These are phyloP conservation scores for Pavo muticus DNA, from an alignment of 2,113 vertebrate species.

Conservation along the genomic window DNA sequence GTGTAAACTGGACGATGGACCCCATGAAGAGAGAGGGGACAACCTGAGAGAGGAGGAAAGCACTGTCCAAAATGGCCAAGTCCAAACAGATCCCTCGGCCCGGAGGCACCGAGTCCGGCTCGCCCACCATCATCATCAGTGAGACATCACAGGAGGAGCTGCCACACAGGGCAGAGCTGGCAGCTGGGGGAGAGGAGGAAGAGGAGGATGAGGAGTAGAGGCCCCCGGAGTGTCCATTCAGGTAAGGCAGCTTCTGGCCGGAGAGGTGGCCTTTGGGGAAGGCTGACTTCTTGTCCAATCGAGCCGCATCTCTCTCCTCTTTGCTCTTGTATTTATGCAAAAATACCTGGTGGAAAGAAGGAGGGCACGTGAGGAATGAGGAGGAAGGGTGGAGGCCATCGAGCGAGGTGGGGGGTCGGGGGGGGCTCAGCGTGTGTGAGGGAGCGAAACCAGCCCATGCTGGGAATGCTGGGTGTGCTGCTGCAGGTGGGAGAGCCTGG, in stretches of 20 bases:
- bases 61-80: constrained; percentile 89
- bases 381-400: background rate
- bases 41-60: constrained; percentile 89
- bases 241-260: constrained; percentile 64
- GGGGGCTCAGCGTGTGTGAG: background rate
- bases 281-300: constrained; percentile 54
- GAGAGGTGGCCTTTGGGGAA: constrained; percentile 64
- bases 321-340: constrained; percentile 78
- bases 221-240: constrained; percentile 53
- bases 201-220: constrained; percentile 21
- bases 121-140: constrained; percentile 62
- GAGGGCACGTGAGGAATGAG: background rate
- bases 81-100: constrained; percentile 87
- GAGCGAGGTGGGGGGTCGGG: background rate
- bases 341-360: constrained; percentile 77
- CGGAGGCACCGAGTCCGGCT: constrained; percentile 20
- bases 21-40: constrained; percentile 87
- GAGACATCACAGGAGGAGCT: constrained; percentile 75
- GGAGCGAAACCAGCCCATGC: background rate
- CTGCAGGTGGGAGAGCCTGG: background rate
- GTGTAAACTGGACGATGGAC: constrained; percentile 85
- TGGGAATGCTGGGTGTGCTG: background rate
- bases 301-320: constrained; percentile 44
- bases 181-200: background rate
- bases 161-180: constrained; percentile 65